These are phyloP conservation scores for Phthorimaea operculella DNA, from an alignment of 1,140 invertebrate species.

Conservation along the genomic window DNA sequence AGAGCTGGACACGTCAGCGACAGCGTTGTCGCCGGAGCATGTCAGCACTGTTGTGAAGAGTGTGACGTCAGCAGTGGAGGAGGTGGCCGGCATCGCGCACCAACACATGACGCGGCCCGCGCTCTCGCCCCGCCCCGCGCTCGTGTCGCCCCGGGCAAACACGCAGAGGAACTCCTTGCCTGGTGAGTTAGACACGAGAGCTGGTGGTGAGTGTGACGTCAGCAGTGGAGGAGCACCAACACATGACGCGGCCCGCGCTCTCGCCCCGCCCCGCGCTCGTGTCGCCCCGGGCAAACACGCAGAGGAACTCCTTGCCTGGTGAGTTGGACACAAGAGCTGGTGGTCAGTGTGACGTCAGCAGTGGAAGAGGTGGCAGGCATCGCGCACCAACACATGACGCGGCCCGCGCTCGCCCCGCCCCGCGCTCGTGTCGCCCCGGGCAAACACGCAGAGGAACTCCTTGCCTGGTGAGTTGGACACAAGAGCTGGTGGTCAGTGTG, in stretches of 20 bases:
- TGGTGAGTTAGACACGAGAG: slow-evolving; percentile 24
- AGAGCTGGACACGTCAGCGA: slow-evolving; percentile 35
- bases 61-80: slow-evolving; percentile 83
- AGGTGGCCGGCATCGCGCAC: slow-evolving; percentile 58
- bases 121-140: slow-evolving; percentile 47
- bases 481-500: no score
- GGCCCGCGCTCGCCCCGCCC: slow-evolving; percentile 50
- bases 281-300: slow-evolving; percentile 50
- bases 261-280: no score
- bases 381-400: slow-evolving; percentile 57
- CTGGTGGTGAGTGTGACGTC: no score
- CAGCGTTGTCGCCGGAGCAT: slow-evolving; percentile 69
- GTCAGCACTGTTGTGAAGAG: slow-evolving; percentile 82
- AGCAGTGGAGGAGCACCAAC: no score
- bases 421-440: slow-evolving; percentile 45
- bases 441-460: slow-evolving; percentile 67
- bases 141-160: slow-evolving; percentile 48
- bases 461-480: no score
- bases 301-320: slow-evolving; percentile 67
- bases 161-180: slow-evolving; percentile 70
- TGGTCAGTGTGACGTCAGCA: slow-evolving; percentile 82
- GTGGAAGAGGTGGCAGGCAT: slow-evolving; percentile 73
- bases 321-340: slow-evolving; percentile 76
- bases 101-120: slow-evolving; percentile 59
- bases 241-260: no score